Evolutionary conservation across 2,888 invertebrate species (phyloP), one percentile per base, ranked within the genome.

Genomic region (Nebria brevicollis): DNA sequence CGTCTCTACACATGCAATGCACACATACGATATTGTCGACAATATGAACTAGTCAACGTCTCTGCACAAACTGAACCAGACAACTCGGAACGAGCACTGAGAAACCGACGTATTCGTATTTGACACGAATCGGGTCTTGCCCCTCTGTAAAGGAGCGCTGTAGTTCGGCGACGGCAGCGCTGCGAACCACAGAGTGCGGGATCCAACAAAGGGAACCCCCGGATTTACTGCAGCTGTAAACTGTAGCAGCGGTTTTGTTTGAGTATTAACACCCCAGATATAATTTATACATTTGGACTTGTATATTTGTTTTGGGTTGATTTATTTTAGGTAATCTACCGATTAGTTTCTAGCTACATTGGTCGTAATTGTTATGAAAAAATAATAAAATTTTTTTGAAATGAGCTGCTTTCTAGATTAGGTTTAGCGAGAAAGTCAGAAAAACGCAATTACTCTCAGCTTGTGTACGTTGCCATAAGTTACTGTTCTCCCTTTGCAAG

Each of bases 21-120:
- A 11, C 54, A 13, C 7, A 54, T 54, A 6, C 54, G 54, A 13
- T 41, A 0, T 11, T 2, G n/a, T 20, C 25, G 41, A 73, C 73
- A 26, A 74, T 78, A 66, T 78, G 78, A 26, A 78, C 78, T 78
- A 78, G 78, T n/a, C 78, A 72, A 73, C 78, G 65, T 54, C 78
- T 74, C 73, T 42, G 43, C 78, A 78, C 78, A 73, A 78, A 78
- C 78, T 78, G 66, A 68, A 20, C 4, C 10, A 20, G 68, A 26
- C 10, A n/a, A 10, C 34, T 13, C 65, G 72, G 15, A 73, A 77
- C 26, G 54, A 8, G 54, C 8, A 54, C 54, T 54, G 54, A 54
- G 54, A 54, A 54, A 13, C 54, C 54, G 54, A 13, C 11, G 54
- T 54, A 13, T 54, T 11, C 13, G 54, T 54, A 13, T 54, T 8